phyloP scores from a whole-genome alignment of 2,113 vertebrate genomes.

The Calonectris borealis region DNA sequence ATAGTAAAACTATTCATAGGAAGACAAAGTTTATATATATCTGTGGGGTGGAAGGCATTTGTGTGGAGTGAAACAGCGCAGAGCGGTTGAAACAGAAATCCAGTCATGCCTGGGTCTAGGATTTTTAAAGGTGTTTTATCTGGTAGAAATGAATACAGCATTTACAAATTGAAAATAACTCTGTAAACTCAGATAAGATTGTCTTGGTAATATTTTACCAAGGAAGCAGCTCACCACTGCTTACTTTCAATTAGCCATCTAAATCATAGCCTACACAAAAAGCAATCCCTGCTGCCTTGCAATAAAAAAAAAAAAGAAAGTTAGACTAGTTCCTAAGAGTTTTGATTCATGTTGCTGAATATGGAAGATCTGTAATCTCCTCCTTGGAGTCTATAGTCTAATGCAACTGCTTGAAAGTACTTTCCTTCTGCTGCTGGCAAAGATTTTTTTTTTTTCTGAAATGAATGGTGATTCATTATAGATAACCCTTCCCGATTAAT shows the following conservation, averaged over 20 bases:
- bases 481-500: slow-evolving; percentile 76
- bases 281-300: slow-evolving; percentile 61
- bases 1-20: slow-evolving; percentile 12
- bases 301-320: slow-evolving; percentile 27
- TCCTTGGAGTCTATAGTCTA: slow-evolving; percentile 56
- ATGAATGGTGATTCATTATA: slow-evolving; percentile 74
- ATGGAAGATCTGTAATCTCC: slow-evolving; percentile 63
- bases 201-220: slow-evolving; percentile 71
- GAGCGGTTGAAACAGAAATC: slow-evolving; percentile 36
- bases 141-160: slow-evolving; percentile 67
- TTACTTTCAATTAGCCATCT: slow-evolving; percentile 80
- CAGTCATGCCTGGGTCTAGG: slow-evolving; percentile 20
- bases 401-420: slow-evolving; percentile 61
- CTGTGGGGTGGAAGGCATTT: slow-evolving; percentile 3
- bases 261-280: slow-evolving; percentile 72
- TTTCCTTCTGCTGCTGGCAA: slow-evolving; percentile 49
- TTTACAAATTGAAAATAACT: slow-evolving; percentile 76
- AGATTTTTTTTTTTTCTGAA: slow-evolving; percentile 54
- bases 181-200: slow-evolving; percentile 81
- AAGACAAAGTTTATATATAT: slow-evolving; percentile 18
- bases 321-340: slow-evolving; percentile 62
- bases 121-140: slow-evolving; percentile 68
- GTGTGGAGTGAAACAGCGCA: not conserved
- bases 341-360: slow-evolving; percentile 69
- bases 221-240: slow-evolving; percentile 62